Percentiles rank a stretch among this genome's conserved stretches.
Evolutionary conservation across 2,888 invertebrate species (phyloP).

Genomic region (Mechanitis mazaeus): DNA sequence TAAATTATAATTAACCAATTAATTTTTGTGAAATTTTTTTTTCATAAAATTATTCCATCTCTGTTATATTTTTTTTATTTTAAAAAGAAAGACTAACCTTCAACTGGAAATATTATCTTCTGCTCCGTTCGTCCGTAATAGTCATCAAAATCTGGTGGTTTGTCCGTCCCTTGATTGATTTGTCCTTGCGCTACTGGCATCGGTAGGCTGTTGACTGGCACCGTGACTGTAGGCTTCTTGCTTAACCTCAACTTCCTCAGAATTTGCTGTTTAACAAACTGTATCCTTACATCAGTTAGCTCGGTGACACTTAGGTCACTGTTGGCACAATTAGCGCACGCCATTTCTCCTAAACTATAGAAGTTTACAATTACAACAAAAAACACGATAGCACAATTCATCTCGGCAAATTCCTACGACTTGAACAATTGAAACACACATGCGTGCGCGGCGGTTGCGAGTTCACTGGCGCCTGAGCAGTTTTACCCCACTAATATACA

Average conservation of each 20-base stretch:
- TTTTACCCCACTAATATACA: constrained; percentile 26
- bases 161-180: constrained; percentile 76
- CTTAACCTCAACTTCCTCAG: constrained; percentile 86
- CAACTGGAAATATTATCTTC: constrained; percentile 87
- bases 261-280: constrained; percentile 90
- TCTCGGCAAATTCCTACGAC: constrained; percentile 50
- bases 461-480: constrained; percentile 45
- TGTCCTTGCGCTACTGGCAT: constrained; percentile 86
- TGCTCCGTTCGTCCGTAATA: constrained; percentile 90
- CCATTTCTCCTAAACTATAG: constrained; percentile 50
- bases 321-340: constrained; percentile 61
- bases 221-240: constrained; percentile 81
- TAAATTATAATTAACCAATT: no score
- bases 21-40: no score
- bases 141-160: constrained; percentile 81
- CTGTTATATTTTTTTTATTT: background rate
- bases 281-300: constrained; percentile 82
- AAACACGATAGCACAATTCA: constrained; percentile 45
- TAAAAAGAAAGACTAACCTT: constrained; percentile 73
- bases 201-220: constrained; percentile 80
- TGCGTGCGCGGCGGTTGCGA: constrained; percentile 46
- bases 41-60: no score
- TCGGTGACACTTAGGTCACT: constrained; percentile 72
- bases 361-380: constrained; percentile 49
- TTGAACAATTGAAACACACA: constrained; percentile 63